Evolutionary conservation across 2,797 vertebrate species (phyloP).

Genomic region (Helarctos malayanus): DNA sequence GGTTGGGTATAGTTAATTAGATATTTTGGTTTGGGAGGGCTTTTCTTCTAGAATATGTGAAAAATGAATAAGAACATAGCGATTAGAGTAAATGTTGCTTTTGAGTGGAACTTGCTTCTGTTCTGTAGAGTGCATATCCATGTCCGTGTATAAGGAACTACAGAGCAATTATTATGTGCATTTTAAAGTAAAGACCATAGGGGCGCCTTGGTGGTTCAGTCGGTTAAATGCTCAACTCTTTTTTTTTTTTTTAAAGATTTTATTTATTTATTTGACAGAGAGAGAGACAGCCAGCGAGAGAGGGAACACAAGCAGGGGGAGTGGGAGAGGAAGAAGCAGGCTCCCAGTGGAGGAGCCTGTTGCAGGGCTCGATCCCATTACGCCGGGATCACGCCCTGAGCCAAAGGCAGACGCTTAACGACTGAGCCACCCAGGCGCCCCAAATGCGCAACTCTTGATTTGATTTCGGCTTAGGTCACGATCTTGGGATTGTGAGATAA

Average conservation of each 20-base stretch:
- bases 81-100: conserved; percentile 42
- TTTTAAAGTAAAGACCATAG: conserved; percentile 50
- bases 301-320: too few species aligned
- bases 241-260: too few species aligned
- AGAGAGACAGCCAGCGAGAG: too few species aligned
- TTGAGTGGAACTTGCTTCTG: background rate
- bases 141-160: background rate
- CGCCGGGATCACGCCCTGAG: too few species aligned
- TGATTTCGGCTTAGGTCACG: background rate
- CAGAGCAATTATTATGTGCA: conserved; percentile 16
- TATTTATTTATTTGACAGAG: too few species aligned
- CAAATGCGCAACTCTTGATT: background rate
- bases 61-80: conserved; percentile 22
- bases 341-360: too few species aligned
- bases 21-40: conserved; percentile 14
- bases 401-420: too few species aligned
- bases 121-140: background rate
- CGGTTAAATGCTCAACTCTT: background rate
- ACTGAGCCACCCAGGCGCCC: too few species aligned
- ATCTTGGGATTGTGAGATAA: background rate
- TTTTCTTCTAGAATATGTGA: conserved; percentile 60
- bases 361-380: too few species aligned
- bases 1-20: conserved; percentile 10
- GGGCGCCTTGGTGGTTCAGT: background rate
- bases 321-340: too few species aligned